Percentiles rank a stretch among this genome's conserved stretches.
Conservation (phyloP, 1,140 invertebrate genomes). For the Phymorhynchus buccinoides region DNA sequence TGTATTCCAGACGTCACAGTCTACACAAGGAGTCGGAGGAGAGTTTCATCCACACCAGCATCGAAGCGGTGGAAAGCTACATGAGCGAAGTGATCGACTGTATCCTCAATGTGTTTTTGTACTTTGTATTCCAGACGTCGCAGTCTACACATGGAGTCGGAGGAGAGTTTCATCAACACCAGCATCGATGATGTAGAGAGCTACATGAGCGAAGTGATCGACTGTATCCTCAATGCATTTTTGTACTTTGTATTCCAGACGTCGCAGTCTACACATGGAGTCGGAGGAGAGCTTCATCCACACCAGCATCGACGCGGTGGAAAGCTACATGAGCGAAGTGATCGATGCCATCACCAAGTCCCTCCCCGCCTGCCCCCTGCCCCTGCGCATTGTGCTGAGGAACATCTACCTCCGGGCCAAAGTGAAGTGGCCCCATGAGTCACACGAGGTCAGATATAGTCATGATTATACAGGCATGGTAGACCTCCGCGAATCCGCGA, state of each 20-base stretch:
- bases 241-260: too few relatives aligned
- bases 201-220: slow-evolving; percentile 88
- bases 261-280: slow-evolving; percentile 59
- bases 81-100: slow-evolving; percentile 87
- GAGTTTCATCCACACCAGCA: slow-evolving; percentile 49
- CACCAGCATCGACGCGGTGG: slow-evolving; percentile 48
- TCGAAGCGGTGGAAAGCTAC: slow-evolving; percentile 77
- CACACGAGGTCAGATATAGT: slow-evolving; percentile 48
- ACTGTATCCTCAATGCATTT: slow-evolving; percentile 88
- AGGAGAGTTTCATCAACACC: slow-evolving; percentile 51
- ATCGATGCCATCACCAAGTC: slow-evolving; percentile 89
- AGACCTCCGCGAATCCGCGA: too few relatives aligned
- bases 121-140: too few relatives aligned
- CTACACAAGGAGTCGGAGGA: slow-evolving; percentile 62
- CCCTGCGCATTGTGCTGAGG: slow-evolving; percentile 88
- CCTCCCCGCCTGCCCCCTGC: slow-evolving; percentile 84
- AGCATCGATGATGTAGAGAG: slow-evolving; percentile 69
- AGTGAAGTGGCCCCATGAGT: slow-evolving; percentile 53
- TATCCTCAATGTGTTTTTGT: too few relatives aligned
- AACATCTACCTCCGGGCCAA: slow-evolving; percentile 49
- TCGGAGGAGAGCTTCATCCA: slow-evolving; percentile 58
- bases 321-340: slow-evolving; percentile 86
- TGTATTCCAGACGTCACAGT: slow-evolving; percentile 71
- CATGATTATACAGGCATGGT: too few relatives aligned
- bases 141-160: slow-evolving; percentile 62